Evolutionary conservation across 2,888 invertebrate genomes (phyloP), one percentile per base, ranked within the genome.

Genomic region (Apomyelois bistriatella): DNA sequence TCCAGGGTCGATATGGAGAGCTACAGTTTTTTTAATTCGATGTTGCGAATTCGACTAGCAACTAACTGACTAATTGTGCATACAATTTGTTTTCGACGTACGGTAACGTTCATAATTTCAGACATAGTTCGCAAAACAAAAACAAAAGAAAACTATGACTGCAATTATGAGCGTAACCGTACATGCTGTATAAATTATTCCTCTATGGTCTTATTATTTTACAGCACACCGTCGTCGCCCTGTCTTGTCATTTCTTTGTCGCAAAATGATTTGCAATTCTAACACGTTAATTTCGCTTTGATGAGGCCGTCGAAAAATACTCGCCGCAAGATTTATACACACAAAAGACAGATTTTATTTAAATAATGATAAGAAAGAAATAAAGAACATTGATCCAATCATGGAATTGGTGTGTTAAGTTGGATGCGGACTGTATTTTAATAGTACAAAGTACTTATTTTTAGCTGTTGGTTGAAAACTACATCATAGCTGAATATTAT

Each of bases 241-340:
- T 74, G 32, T 42, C 79, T 81, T 79, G 84, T 82, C 82, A 76
- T 86, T 84, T 83, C 86, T 85, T 85, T 85, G 83, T 82, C 76
- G 76, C 64, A 68, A 72, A 74, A 76, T 86, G 84, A 89, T 89
- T 89, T 89, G 87, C 88, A 89, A 88, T 84, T 89, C 86, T 78
- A 85, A 83, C 72, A 79, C 85, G 84, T 79, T 89, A 89, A 89
- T 89, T 89, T 87, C 74, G 80, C 88, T 85, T 87, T 88, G 89
- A 86, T 84, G 86, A 79, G 79, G 79, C 82, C 82, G 85, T 76
- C 83, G 81, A 74, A 85, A 88, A 88, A 86, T 85, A 84, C 80
- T 77, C 66, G 76, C 70, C 73, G 68, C 72, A 65, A 64, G 73
- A 77, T 79, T 79, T 46, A 40, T 40, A 46, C 30, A 43, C 46